Conservation (phyloP, 2,888 invertebrate species). For the Dryococelus australis region DNA sequence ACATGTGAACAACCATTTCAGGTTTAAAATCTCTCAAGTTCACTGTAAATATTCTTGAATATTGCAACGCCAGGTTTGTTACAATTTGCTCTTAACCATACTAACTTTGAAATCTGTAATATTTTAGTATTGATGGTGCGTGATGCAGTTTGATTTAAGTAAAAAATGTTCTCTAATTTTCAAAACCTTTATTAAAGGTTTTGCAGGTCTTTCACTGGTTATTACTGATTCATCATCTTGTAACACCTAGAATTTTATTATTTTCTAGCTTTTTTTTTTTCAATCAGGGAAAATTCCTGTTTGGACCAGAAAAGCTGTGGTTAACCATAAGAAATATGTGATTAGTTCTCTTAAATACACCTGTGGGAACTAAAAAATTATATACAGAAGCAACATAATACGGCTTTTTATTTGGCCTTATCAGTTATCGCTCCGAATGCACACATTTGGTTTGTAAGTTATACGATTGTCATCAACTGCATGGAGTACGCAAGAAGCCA, state of each 20-base stretch:
- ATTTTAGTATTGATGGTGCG: background rate
- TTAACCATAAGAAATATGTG: slow-evolving; percentile 44
- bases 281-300: slow-evolving; percentile 45
- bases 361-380: slow-evolving; percentile 32
- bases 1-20: no score
- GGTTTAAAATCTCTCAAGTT: background rate
- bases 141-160: background rate
- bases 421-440: slow-evolving; percentile 31
- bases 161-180: background rate
- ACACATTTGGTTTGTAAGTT: background rate
- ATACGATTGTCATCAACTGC: slow-evolving; percentile 3
- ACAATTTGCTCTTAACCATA: background rate
- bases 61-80: background rate
- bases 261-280: no score
- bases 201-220: slow-evolving; percentile 5
- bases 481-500: no score
- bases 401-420: slow-evolving; percentile 30
- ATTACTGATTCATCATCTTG: slow-evolving; percentile 18
- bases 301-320: slow-evolving; percentile 44
- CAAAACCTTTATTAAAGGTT: slow-evolving; percentile 12
- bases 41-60: background rate
- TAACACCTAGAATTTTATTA: slow-evolving; percentile 46
- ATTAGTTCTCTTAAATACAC: background rate
- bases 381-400: slow-evolving; percentile 26
- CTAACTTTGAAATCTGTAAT: background rate